Conservation (phyloP, 2,113 vertebrate genomes). For the Ellobius talpinus region DNA sequence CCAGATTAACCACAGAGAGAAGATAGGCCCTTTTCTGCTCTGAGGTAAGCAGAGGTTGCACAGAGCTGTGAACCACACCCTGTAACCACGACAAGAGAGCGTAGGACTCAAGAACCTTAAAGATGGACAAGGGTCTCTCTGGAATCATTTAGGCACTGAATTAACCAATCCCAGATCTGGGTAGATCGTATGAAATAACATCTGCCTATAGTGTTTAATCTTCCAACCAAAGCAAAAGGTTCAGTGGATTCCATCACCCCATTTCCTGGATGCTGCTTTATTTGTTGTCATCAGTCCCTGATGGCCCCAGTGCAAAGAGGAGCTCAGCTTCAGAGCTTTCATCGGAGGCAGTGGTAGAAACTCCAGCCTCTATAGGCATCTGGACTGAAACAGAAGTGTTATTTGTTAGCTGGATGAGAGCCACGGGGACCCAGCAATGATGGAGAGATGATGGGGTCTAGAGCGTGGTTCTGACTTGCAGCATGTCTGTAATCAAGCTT, state of each 20-base stretch:
- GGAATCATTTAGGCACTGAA: neutral
- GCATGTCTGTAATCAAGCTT: neutral
- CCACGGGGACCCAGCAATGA: neutral
- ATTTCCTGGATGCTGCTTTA: neutral
- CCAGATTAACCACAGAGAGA: neutral
- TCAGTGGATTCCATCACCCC: neutral
- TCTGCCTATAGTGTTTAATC: neutral
- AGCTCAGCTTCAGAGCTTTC: neutral
- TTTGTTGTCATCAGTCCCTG: neutral
- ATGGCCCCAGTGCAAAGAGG: neutral
- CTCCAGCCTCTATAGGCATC: neutral
- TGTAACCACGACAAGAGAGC: neutral
- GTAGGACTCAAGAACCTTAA: neutral
- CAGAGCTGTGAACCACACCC: neutral
- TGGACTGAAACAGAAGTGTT: constrained; percentile 11
- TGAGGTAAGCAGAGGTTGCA: neutral
- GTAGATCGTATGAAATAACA: neutral
- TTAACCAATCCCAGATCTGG: neutral
- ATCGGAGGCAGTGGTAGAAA: constrained; percentile 23
- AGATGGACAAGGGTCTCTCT: neutral
- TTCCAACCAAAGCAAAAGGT: neutral
- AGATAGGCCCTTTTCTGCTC: neutral
- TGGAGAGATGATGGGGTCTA: neutral
- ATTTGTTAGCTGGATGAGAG: neutral
- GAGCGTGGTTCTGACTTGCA: neutral